Percentiles rank a stretch among this genome's conserved stretches.
These are phyloP conservation scores for Drosophila atripex DNA, from an alignment of 2,888 invertebrate genomes.

Conservation along the genomic window DNA sequence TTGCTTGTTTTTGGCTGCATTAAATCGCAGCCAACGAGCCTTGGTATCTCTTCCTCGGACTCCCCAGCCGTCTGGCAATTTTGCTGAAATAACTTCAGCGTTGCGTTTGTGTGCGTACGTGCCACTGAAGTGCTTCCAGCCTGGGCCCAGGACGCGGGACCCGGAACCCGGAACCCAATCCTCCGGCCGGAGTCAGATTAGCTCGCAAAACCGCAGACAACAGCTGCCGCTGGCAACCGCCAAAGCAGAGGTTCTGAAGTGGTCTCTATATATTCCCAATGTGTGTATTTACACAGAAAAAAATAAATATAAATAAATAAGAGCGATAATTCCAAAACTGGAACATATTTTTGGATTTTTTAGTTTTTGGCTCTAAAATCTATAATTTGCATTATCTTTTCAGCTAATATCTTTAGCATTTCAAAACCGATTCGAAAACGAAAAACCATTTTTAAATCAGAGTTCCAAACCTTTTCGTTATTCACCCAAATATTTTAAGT, in stretches of 20 bases:
- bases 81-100: constrained; percentile 78
- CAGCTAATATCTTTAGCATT: no score
- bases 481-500: no score
- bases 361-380: no score
- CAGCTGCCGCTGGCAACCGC: constrained; percentile 68
- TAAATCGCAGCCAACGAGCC: constrained; percentile 72
- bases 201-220: constrained; percentile 79
- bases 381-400: no score
- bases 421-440: no score
- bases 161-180: constrained; percentile 5
- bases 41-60: constrained; percentile 44
- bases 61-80: constrained; percentile 67
- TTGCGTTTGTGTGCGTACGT: constrained; percentile 77
- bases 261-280: constrained; percentile 23
- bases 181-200: constrained; percentile 61
- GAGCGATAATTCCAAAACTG: no score
- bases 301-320: background rate
- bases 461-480: no score
- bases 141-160: constrained; percentile 13
- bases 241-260: constrained; percentile 42
- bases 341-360: no score
- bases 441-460: no score
- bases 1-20: constrained; percentile 68
- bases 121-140: constrained; percentile 71
- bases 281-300: constrained; percentile 29